phyloP scores from a whole-genome alignment of 2,113 vertebrate genomes.

The Aleadryas rufinucha region DNA sequence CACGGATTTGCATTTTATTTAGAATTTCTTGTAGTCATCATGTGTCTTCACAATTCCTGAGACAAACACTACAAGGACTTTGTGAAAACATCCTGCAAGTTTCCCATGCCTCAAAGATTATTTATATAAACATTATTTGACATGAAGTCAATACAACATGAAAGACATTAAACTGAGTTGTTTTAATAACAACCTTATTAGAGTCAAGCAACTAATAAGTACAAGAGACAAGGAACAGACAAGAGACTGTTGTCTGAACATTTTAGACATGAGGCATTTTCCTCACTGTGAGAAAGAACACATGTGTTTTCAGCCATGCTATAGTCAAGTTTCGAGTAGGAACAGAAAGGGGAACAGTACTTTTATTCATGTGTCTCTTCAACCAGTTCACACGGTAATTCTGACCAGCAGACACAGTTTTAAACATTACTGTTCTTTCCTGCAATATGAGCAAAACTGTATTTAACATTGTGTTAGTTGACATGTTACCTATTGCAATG shows the following conservation, averaged over 20 bases:
- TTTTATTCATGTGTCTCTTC: neutral
- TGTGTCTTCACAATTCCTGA: neutral
- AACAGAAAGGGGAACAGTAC: neutral
- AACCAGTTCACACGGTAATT: neutral
- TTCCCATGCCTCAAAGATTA: neutral
- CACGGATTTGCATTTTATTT: neutral
- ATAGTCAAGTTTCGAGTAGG: neutral
- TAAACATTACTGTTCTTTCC: neutral
- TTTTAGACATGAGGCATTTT: neutral
- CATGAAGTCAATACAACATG: conserved; percentile 15
- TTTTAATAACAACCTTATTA: conserved; percentile 30
- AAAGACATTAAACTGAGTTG: neutral
- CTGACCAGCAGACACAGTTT: neutral
- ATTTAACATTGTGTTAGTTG: neutral
- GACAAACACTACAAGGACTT: neutral
- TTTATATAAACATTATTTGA: conserved; percentile 22
- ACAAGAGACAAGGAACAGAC: accelerated
- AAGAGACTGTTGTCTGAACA: neutral
- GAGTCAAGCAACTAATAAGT: neutral
- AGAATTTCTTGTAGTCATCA: neutral
- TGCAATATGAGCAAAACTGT: neutral
- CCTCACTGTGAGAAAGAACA: neutral
- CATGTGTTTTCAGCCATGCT: neutral
- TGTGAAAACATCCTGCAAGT: neutral
- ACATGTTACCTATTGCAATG: neutral